Percentiles rank a stretch among this genome's conserved stretches.
phyloP scores from a whole-genome alignment of 2,113 vertebrate species.

The Ciconia maguari region DNA sequence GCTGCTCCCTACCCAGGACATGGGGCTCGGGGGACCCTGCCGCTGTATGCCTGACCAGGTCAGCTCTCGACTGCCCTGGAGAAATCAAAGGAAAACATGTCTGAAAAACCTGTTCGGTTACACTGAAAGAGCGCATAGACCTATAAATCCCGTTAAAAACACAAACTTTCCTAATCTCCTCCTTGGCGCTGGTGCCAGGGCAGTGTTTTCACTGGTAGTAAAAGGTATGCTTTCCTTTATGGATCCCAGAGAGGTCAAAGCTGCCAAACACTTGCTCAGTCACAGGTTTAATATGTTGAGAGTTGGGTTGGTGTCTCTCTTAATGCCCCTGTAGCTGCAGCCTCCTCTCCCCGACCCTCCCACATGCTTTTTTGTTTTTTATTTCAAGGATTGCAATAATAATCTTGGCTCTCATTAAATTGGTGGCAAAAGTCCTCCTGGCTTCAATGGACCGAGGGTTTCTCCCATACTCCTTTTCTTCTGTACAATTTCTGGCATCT shows the following conservation, averaged over 20 bases:
- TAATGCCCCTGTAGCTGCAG: background rate
- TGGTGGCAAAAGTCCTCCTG: background rate
- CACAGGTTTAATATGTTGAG: background rate
- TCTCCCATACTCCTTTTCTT: background rate
- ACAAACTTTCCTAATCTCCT: background rate
- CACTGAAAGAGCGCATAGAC: background rate
- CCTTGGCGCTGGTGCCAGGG: background rate
- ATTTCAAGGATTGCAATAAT: background rate
- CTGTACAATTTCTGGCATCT: background rate
- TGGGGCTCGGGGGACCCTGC: background rate
- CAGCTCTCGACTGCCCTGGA: background rate
- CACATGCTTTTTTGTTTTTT: background rate
- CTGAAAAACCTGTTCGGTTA: background rate
- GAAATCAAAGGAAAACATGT: background rate
- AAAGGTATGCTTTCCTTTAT: background rate
- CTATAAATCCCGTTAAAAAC: background rate
- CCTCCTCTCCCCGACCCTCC: fast-evolving
- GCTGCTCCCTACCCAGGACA: fast-evolving
- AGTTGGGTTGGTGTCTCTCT: background rate
- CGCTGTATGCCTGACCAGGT: background rate
- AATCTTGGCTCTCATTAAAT: background rate
- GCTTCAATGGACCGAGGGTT: background rate
- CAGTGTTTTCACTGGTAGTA: background rate
- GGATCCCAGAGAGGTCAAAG: background rate
- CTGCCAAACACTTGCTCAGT: background rate